These are phyloP conservation scores for Malthinus seriepunctatus DNA, from an alignment of 2,888 invertebrate genomes.

Conservation along the genomic window DNA sequence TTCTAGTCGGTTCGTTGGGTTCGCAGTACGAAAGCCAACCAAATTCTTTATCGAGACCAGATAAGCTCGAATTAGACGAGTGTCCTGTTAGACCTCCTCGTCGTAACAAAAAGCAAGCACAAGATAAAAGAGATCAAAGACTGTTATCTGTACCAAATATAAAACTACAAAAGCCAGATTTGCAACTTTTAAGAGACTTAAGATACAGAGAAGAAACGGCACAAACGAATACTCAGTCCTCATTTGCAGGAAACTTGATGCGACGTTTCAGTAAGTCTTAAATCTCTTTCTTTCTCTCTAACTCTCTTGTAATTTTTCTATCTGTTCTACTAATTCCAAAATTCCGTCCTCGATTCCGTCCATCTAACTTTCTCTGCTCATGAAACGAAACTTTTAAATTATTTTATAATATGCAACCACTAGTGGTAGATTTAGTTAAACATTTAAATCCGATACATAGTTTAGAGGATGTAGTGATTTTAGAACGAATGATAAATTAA, in stretches of 20 bases:
- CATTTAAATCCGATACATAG: background rate
- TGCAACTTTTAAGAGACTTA: slow-evolving; percentile 58
- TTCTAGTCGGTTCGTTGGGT: slow-evolving; percentile 44
- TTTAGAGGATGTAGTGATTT: slow-evolving; percentile 24
- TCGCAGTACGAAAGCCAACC: slow-evolving; percentile 39
- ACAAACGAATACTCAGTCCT: slow-evolving; percentile 48
- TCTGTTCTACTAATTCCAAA: slow-evolving; percentile 1
- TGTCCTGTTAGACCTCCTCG: slow-evolving; percentile 62
- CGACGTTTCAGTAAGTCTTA: slow-evolving; percentile 88
- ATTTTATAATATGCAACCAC: slow-evolving; percentile 12
- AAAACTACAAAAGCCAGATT: slow-evolving; percentile 62
- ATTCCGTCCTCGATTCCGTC: slow-evolving; percentile 6
- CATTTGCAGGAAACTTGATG: slow-evolving; percentile 76
- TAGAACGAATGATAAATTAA: slow-evolving; percentile 33
- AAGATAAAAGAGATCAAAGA: slow-evolving; percentile 65
- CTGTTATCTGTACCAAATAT: slow-evolving; percentile 79
- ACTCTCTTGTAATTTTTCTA: slow-evolving; percentile 15
- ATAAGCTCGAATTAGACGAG: slow-evolving; percentile 65
- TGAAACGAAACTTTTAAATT: slow-evolving; percentile 12
- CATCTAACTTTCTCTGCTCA: slow-evolving; percentile 14
- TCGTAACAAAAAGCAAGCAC: slow-evolving; percentile 55
- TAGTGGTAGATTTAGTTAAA: slow-evolving; percentile 2
- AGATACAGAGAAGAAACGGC: slow-evolving; percentile 57
- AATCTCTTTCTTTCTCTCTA: slow-evolving; percentile 29
- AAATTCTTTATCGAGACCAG: slow-evolving; percentile 58